Base-by-base conservation (phyloP, 2,113 vertebrate species). In the Dipodomys merriami region DNA sequence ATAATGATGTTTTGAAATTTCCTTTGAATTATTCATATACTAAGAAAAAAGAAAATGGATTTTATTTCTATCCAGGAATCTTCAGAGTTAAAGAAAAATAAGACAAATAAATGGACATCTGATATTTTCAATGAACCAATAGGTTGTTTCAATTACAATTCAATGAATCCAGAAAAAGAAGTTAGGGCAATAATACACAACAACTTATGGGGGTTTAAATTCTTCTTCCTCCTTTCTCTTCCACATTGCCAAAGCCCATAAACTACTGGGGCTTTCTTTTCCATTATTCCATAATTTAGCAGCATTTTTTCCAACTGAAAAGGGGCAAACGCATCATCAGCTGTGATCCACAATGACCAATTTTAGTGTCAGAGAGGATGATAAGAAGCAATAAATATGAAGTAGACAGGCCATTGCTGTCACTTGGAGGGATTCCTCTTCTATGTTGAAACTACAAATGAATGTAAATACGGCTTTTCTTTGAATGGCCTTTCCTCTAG, bases 81-180 rank as follows among this genome's bases (percentile, higher is more conserved):
- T 94, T 78, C n/a, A 60, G 39, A 90, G 78, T n/a, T 79, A 85
- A 76, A 90, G 30, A 79, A 71, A 91, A 88, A 88, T 44, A 68
- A 81, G 27, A 82, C 60, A 53, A 90, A 71, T 57, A 57, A 84
- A 90, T 5, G 27, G 25, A 1, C 5, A 46, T 89, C 88, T 76
- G 53, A 57, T 57, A 25, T 72, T 96, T 90, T 82, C n/a, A 57
- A 68, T 80, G 74, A 90, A 86, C 10, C 86, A 68, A 68, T 69
- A 82, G 18, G 35, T 83, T 85, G 71, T 85, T 64, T 90, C 30
- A 77, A 25, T 86, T 83, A 93, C 64, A 87, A 68, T 30, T 74
- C 25, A 81, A 53, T 94, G 33, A 73, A 15, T 93, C 18, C 46
- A 94, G 64, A 10, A 53, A 85, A 86, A 72, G 15, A 80, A 85